Evolutionary conservation across 2,888 invertebrate genomes (phyloP).

Genomic region (Chymomyza procnemis): DNA sequence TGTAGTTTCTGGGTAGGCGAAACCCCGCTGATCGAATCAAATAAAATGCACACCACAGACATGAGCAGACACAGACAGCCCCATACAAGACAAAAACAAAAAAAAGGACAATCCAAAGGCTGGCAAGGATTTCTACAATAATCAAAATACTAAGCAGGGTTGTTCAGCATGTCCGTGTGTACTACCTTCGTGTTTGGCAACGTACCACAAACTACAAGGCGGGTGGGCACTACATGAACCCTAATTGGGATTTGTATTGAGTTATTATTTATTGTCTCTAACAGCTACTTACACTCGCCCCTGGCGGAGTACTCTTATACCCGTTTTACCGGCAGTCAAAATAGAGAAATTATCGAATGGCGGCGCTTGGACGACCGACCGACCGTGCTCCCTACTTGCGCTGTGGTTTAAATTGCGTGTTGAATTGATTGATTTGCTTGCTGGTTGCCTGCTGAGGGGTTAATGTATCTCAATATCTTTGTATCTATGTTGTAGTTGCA

Average conservation of each 20-base stretch:
- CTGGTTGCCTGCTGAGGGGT: slow-evolving; percentile 14
- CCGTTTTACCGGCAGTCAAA: slow-evolving; percentile 47
- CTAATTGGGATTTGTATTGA: slow-evolving; percentile 74
- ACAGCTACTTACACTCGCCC: background rate
- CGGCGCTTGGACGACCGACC: slow-evolving; percentile 9
- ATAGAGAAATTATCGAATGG: slow-evolving; percentile 68
- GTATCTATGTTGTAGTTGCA: background rate
- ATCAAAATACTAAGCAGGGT: slow-evolving; percentile 7
- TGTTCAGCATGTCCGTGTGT: slow-evolving; percentile 17
- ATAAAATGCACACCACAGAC: slow-evolving; percentile 59
- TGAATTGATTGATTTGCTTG: slow-evolving; percentile 72
- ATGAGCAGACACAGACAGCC: slow-evolving; percentile 35
- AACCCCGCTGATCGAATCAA: slow-evolving; percentile 77
- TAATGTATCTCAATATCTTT: background rate
- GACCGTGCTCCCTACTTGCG: slow-evolving; percentile 27
- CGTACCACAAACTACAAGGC: slow-evolving; percentile 39
- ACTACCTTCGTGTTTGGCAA: slow-evolving; percentile 26
- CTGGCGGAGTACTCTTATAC: background rate
- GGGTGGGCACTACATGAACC: slow-evolving; percentile 59
- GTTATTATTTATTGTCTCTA: slow-evolving; percentile 70
- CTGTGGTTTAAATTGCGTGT: slow-evolving; percentile 64
- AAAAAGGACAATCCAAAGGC: slow-evolving; percentile 70
- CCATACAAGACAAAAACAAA: slow-evolving; percentile 1
- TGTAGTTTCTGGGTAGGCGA: slow-evolving; percentile 60
- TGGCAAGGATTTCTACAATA: slow-evolving; percentile 50